Percentiles rank a stretch among this genome's conserved stretches.
Conservation (phyloP, 2,888 invertebrate genomes). For the Eilema sororculum region DNA sequence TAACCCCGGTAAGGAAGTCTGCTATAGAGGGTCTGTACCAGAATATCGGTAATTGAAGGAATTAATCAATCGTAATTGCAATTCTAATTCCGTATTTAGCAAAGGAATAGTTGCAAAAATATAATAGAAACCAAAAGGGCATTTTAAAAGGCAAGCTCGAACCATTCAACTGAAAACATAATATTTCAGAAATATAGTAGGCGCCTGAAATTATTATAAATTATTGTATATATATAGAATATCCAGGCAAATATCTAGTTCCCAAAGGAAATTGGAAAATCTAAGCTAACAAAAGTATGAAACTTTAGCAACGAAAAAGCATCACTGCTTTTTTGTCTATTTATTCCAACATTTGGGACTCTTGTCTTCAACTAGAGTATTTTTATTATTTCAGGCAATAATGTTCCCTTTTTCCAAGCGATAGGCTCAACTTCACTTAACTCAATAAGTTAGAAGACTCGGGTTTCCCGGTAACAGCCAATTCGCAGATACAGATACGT, state of each 20-base stretch:
- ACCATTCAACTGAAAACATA: neutral
- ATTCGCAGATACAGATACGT: conserved; percentile 1
- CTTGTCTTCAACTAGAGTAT: neutral
- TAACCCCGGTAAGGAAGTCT: too few relatives aligned
- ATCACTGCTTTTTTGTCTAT: neutral
- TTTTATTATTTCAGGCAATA: neutral
- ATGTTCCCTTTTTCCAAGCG: neutral
- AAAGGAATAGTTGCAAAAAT: too few relatives aligned
- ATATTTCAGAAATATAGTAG: neutral
- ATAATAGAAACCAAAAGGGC: too few relatives aligned
- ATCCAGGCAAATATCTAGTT: neutral
- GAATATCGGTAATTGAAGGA: too few relatives aligned
- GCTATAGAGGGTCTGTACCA: too few relatives aligned
- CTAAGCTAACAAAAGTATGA: too few relatives aligned
- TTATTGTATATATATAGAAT: neutral
- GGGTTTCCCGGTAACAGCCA: conserved; percentile 4
- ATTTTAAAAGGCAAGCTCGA: neutral
- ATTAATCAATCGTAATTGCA: too few relatives aligned
- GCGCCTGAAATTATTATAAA: neutral
- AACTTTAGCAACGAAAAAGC: neutral
- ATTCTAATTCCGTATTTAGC: too few relatives aligned
- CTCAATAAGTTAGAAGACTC: conserved; percentile 5
- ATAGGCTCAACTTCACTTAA: conserved; percentile 2
- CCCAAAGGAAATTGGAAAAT: neutral
- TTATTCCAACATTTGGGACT: neutral